Evolutionary conservation across 92 coral and sea anemone genomes (phyloP).

Genomic region (Porites cylindrica): DNA sequence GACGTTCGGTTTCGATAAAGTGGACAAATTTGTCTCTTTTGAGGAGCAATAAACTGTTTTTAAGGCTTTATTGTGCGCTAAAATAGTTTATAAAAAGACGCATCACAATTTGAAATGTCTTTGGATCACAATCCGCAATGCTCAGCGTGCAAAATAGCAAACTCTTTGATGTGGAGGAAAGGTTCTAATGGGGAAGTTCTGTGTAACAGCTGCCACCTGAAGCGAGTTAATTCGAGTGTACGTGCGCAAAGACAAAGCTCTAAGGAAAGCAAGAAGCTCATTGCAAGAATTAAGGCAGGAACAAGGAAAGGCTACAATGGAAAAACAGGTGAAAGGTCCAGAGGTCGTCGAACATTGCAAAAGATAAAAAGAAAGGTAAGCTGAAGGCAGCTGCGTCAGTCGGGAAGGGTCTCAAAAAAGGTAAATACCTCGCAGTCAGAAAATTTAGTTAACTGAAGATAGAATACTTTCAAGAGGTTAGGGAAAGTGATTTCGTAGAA

Average conservation of each 20-base stretch:
- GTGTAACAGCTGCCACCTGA: slow-evolving; percentile 98
- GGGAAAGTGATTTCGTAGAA: no score
- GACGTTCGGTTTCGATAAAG: no score
- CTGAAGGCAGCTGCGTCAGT: not conserved
- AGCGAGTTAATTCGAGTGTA: slow-evolving; percentile 90
- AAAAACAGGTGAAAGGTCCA: slow-evolving; percentile 87
- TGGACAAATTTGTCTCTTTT: no score
- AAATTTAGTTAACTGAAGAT: no score
- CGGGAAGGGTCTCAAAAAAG: no score
- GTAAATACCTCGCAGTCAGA: no score
- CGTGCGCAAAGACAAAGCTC: slow-evolving; percentile 94
- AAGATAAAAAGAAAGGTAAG: slow-evolving; percentile 89
- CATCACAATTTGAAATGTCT: slow-evolving; percentile 61
- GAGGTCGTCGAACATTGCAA: slow-evolving; percentile 83
- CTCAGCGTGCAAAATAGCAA: slow-evolving; percentile 94
- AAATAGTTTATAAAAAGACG: not conserved
- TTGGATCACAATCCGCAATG: slow-evolving; percentile 91
- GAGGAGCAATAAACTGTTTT: no score
- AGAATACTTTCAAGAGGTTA: no score
- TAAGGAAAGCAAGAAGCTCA: slow-evolving; percentile 85
- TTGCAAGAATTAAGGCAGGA: slow-evolving; percentile 89
- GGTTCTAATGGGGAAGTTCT: slow-evolving; percentile 94
- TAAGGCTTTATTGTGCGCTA: not conserved
- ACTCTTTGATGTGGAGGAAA: slow-evolving; percentile 97
- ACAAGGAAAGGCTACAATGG: slow-evolving; percentile 96